These are phyloP conservation scores for Leptopilina syphax DNA, from an alignment of 2,888 invertebrate genomes.

Conservation along the genomic window DNA sequence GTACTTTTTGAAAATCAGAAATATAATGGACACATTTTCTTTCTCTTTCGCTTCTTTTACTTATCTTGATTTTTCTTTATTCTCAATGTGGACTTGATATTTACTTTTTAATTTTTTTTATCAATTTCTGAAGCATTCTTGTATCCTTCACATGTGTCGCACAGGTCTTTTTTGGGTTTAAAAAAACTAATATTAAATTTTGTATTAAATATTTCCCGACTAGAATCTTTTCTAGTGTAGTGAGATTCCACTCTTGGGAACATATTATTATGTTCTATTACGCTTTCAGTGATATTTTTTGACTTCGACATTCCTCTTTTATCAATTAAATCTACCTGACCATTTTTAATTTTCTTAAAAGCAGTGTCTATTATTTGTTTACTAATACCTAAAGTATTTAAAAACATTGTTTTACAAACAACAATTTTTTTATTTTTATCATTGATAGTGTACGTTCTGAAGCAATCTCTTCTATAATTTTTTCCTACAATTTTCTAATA, in stretches of 20 bases:
- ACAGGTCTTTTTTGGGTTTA: slow-evolving; percentile 2
- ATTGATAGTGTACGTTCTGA: slow-evolving; percentile 22
- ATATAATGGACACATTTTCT: background rate
- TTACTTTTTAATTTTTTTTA: background rate
- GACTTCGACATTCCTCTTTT: slow-evolving; percentile 34
- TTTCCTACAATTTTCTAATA: background rate
- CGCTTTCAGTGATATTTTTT: background rate
- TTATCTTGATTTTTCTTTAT: background rate
- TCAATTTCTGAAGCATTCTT: slow-evolving; percentile 41
- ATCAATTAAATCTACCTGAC: slow-evolving; percentile 28
- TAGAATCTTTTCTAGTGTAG: slow-evolving; percentile 3
- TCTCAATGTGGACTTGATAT: background rate
- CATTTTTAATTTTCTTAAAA: slow-evolving; percentile 28
- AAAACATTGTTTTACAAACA: background rate
- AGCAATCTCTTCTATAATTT: background rate
- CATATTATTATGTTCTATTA: slow-evolving; percentile 38
- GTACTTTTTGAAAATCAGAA: background rate
- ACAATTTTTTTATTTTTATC: slow-evolving; percentile 2
- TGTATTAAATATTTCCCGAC: slow-evolving; percentile 22
- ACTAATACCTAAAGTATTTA: slow-evolving; percentile 40
- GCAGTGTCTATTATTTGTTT: slow-evolving; percentile 44
- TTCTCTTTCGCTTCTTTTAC: too few relatives aligned
- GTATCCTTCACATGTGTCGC: slow-evolving; percentile 25
- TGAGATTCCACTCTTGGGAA: background rate
- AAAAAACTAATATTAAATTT: slow-evolving; percentile 42